phyloP scores from a whole-genome alignment of 2,797 vertebrate species.

The Silurus aristotelis region DNA sequence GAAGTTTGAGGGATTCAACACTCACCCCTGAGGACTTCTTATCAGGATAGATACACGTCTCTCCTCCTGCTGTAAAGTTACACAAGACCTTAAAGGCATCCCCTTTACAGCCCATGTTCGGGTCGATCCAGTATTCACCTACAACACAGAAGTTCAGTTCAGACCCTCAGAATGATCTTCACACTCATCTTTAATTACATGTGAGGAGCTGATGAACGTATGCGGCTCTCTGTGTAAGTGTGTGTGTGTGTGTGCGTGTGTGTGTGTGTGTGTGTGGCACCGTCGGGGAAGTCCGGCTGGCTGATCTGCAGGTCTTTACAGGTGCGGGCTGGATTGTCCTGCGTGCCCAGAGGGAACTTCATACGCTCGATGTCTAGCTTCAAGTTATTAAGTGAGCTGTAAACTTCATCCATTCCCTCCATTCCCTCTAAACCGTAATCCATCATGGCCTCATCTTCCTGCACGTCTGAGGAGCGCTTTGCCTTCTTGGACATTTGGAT shows the following conservation, averaged over 20 bases:
- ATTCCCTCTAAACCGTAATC: conserved; percentile 78
- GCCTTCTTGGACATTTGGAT: conserved; percentile 83
- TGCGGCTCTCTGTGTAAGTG: background rate
- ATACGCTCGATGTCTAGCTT: conserved; percentile 96
- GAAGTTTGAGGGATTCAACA: background rate
- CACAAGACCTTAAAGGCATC: conserved; percentile 95
- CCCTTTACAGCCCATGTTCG: conserved; percentile 95
- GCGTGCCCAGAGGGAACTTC: conserved; percentile 96
- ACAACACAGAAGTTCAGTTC: conserved; percentile 21
- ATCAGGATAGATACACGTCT: conserved; percentile 95
- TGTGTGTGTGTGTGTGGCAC: conserved; percentile 68
- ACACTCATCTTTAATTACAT: background rate
- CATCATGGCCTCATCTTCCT: conserved; percentile 81
- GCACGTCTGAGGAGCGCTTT: conserved; percentile 80
- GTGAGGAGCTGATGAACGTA: background rate
- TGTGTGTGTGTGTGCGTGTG: too few species aligned
- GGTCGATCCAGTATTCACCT: conserved; percentile 99
- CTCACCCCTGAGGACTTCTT: conserved; percentile 94
- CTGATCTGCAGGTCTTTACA: conserved; percentile 95
- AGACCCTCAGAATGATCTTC: background rate
- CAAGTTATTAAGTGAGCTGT: conserved; percentile 90
- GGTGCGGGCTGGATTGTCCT: conserved; percentile 92
- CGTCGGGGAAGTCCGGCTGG: conserved; percentile 92
- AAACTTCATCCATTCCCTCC: conserved; percentile 93
- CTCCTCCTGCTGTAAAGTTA: conserved; percentile 95